Percentiles rank a stretch among this genome's conserved stretches.
These are phyloP conservation scores for Heptranchias perlo DNA, from an alignment of 2,113 vertebrate genomes.

Conservation along the genomic window DNA sequence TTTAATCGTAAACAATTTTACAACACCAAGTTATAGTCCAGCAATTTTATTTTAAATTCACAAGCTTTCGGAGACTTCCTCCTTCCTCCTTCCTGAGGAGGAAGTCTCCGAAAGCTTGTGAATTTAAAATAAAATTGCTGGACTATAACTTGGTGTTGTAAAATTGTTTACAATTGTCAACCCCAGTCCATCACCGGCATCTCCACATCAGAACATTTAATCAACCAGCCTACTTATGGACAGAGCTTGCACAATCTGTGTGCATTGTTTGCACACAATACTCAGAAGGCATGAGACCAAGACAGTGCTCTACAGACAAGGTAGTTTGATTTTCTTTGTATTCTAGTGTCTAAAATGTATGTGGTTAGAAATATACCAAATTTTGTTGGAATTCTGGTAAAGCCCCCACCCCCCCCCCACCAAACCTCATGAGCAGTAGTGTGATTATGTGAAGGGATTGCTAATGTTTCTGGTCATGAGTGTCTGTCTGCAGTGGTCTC, in stretches of 20 bases:
- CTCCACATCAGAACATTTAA: background rate
- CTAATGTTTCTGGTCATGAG: background rate
- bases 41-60: no score
- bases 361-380: background rate
- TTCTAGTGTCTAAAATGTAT: background rate
- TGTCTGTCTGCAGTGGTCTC: background rate
- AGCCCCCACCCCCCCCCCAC: background rate
- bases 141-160: no score
- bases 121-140: no score
- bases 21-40: no score
- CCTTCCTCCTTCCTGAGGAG: no score
- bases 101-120: no score
- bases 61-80: no score
- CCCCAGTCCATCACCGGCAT: no score
- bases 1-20: no score
- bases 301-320: background rate
- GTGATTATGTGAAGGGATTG: background rate
- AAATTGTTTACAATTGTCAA: no score
- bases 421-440: background rate
- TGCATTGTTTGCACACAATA: background rate
- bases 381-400: background rate
- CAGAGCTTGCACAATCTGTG: background rate
- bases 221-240: background rate
- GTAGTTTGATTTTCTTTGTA: background rate
- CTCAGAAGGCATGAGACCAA: background rate